These are phyloP conservation scores for Apoderus coryli DNA, from an alignment of 2,888 invertebrate genomes.

Conservation along the genomic window DNA sequence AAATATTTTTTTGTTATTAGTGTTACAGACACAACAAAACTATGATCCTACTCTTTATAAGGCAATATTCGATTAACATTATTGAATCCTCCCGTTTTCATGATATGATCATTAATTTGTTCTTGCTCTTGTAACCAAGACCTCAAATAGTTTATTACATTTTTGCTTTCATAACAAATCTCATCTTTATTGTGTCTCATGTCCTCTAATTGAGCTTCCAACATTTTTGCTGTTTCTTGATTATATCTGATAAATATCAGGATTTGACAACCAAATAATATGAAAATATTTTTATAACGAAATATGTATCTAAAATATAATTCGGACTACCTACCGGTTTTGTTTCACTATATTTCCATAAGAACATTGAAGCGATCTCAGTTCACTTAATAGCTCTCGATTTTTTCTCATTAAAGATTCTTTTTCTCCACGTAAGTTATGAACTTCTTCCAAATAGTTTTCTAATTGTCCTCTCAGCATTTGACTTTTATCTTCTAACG, in stretches of 20 bases:
- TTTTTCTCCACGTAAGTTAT: slow-evolving; percentile 22
- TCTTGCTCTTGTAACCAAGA: slow-evolving; percentile 31
- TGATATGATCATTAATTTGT: slow-evolving; percentile 26
- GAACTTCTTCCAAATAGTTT: slow-evolving; percentile 22
- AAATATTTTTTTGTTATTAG: background rate
- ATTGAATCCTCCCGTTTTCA: no score
- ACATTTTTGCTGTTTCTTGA: slow-evolving; percentile 23
- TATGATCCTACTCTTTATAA: no score
- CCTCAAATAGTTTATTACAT: slow-evolving; percentile 27
- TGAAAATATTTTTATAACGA: no score
- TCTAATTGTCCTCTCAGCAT: slow-evolving; percentile 24
- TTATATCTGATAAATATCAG: no score
- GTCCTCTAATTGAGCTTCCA: slow-evolving; percentile 27
- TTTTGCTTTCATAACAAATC: slow-evolving; percentile 28
- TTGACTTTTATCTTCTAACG: slow-evolving; percentile 23
- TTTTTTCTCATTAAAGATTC: slow-evolving; percentile 23
- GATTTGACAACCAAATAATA: no score
- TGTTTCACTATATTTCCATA: no score
- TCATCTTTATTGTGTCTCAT: slow-evolving; percentile 25
- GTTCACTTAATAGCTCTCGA: slow-evolving; percentile 23
- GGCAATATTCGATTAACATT: no score
- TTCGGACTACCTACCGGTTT: no score
- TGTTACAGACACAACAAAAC: background rate
- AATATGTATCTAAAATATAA: no score
- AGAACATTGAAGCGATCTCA: slow-evolving; percentile 23